Evolutionary conservation across 2,797 vertebrate genomes (phyloP), one percentile per base, ranked within the genome.

Genomic region (Acropternis orthonyx): DNA sequence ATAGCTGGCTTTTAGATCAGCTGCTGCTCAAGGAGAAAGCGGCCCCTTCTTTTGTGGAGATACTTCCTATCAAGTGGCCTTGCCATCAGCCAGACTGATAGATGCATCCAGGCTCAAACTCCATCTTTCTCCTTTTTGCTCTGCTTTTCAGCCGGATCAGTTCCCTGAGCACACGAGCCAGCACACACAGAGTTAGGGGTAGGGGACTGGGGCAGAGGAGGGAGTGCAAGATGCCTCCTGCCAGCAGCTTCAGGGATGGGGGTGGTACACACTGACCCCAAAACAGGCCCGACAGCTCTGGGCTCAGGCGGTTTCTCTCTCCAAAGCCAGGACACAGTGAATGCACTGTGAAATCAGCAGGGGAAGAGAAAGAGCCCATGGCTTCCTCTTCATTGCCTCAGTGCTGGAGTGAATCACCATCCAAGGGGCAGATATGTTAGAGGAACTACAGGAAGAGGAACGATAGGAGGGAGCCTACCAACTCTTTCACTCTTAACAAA

Each of bases 241-340:
- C 54, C 58, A 71, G 67, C 34, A 77, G 46, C 61, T 39, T 26
- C 32, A 51, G 39, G 23, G 44, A 13, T 48, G 7, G 20, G 3
- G 24, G 30, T 54, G 55, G 44, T 78, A 39, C 11, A 28, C 2
- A 2, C 0, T 37, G 59, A 65, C 32, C 23, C 22, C 1, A 0
- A 26, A 76, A 48, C 17, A 73, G 21, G n/a, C 59, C 44, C 27
- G 36, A 56, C 18, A 54, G 67, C n/a, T 72, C 48, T 62, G 1
- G 2, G 32, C 41, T 63, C 2, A 1, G 52, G 55, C 2, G 0
- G 39, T 75, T 65, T 36, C n/a, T 21, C 36, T 74, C 22, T 66
- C 32, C 39, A 7, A 59, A 78, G 16, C 16, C 43, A 76, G 46
- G 19, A 24, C 28, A 37, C 14, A 14, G 21, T 0, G 0, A 43